A percentile compares a stretch with the other conserved stretches of the same genome.
Evolutionary conservation across 2,888 invertebrate species (phyloP).

Genomic region (Megamerina dolium): DNA sequence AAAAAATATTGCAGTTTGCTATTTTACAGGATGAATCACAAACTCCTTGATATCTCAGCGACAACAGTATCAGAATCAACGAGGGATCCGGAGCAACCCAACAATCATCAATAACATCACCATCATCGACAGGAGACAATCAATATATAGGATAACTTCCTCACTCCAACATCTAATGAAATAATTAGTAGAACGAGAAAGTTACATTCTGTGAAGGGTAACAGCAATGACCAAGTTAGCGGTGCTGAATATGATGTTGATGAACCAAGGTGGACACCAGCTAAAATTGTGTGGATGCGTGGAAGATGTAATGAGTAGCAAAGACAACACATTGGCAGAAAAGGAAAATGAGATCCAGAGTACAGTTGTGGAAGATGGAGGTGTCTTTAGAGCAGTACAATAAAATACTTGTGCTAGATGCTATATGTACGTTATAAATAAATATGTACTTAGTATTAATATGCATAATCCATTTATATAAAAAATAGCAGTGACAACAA

Average conservation of each 20-base stretch:
- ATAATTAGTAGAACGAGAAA: slow-evolving; percentile 26
- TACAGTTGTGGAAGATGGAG: neutral
- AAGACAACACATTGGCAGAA: neutral
- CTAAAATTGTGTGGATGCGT: slow-evolving; percentile 29
- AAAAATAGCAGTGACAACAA: no score
- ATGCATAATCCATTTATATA: no score
- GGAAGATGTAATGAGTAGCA: neutral
- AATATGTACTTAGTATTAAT: no score
- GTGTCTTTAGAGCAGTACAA: neutral
- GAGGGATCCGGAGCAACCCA: no score
- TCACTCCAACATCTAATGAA: no score
- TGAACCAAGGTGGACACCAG: slow-evolving; percentile 29
- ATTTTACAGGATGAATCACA: slow-evolving; percentile 14
- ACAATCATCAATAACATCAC: no score
- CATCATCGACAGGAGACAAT: no score
- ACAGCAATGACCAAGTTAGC: slow-evolving; percentile 7
- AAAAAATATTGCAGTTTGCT: slow-evolving; percentile 1
- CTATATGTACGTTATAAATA: no score
- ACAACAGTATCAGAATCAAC: slow-evolving; percentile 38
- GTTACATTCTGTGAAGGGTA: slow-evolving; percentile 13
- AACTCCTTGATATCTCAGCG: slow-evolving; percentile 38
- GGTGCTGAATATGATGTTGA: neutral
- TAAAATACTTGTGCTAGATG: no score
- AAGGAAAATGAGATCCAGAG: neutral
- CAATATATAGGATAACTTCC: no score